Percentiles rank a stretch among this genome's conserved stretches.
Conservation (phyloP, 2,113 vertebrate species). For the Rhipidura dahli region DNA sequence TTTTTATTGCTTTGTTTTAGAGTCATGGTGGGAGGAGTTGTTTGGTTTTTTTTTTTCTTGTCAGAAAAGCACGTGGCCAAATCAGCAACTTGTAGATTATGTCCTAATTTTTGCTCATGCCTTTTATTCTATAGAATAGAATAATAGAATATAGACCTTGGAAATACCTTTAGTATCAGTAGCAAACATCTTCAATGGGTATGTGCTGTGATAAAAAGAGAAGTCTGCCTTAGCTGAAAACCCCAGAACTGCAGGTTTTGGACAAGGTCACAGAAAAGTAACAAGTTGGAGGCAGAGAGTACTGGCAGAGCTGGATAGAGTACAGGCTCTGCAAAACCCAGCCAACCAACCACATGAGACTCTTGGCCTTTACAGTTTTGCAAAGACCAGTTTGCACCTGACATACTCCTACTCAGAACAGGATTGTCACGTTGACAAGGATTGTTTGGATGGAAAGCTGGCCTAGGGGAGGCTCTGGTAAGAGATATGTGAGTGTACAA, state of each 20-base stretch:
- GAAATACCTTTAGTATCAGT: background rate
- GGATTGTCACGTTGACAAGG: background rate
- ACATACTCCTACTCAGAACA: background rate
- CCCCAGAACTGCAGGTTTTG: background rate
- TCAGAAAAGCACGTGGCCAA: background rate
- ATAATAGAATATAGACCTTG: no score
- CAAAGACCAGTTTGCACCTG: background rate
- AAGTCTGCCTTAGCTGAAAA: background rate
- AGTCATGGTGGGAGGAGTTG: background rate
- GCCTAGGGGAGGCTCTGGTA: background rate
- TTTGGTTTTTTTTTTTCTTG: background rate
- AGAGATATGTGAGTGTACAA: background rate
- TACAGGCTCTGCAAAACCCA: background rate
- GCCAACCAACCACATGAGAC: background rate
- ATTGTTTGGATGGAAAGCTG: background rate
- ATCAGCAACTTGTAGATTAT: background rate
- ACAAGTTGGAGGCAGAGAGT: background rate
- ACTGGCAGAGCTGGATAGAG: background rate
- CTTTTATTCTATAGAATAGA: background rate
- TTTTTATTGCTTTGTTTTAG: background rate
- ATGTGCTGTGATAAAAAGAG: background rate
- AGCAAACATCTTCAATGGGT: background rate
- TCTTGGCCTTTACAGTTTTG: background rate
- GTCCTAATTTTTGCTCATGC: background rate
- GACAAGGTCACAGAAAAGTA: background rate